A percentile compares a stretch with the other conserved stretches of the same genome.
These are phyloP conservation scores for Orthonyx spaldingii DNA, from an alignment of 2,113 vertebrate species.

Conservation along the genomic window DNA sequence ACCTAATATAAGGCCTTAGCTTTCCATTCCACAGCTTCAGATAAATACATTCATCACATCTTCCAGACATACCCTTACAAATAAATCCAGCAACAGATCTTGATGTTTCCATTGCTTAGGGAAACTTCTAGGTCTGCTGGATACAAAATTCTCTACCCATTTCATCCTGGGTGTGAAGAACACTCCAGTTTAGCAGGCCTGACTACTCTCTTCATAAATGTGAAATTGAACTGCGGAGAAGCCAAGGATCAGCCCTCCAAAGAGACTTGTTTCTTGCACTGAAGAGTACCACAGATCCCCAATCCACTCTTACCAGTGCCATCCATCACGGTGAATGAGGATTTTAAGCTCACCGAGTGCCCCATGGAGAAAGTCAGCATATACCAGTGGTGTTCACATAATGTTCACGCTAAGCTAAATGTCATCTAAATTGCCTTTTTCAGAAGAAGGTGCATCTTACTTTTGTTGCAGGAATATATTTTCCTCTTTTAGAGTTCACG, in stretches of 20 bases:
- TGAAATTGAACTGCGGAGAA: background rate
- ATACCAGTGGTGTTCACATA: background rate
- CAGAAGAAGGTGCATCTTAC: background rate
- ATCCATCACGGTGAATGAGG: background rate
- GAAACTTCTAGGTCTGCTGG: background rate
- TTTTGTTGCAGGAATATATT: background rate
- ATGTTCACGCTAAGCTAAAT: background rate
- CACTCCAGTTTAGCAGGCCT: background rate
- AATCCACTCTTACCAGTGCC: background rate
- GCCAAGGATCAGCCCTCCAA: background rate
- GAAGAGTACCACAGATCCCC: background rate
- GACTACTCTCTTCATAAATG: background rate
- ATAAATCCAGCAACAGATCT: background rate
- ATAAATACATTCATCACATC: background rate
- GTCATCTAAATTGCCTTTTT: background rate
- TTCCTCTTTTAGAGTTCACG: background rate
- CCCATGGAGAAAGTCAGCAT: background rate
- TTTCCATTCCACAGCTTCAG: background rate
- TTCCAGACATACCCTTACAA: background rate
- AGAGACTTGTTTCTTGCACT: background rate
- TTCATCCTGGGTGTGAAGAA: background rate
- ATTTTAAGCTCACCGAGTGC: background rate
- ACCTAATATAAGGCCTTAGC: background rate
- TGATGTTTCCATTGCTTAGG: background rate
- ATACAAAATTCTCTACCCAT: background rate